A percentile compares a stretch with the other conserved stretches of the same genome.
Conservation (phyloP, 2,797 vertebrate genomes). For the Botia kubotai region DNA sequence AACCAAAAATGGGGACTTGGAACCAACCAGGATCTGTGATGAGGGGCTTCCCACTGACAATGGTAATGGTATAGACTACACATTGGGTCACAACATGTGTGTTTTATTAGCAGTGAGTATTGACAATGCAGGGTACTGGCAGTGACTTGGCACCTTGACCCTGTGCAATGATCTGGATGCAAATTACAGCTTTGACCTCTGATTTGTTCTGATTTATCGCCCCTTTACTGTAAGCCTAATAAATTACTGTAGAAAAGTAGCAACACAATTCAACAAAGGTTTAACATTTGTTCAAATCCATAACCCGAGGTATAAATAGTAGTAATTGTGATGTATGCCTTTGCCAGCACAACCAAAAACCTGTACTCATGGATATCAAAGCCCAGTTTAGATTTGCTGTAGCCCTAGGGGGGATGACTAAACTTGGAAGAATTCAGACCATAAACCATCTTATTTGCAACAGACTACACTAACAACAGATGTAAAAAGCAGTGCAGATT, state of each 20-base stretch:
- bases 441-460: neutral
- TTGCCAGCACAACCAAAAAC: neutral
- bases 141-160: too few species aligned
- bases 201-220: too few species aligned
- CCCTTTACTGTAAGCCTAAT: too few species aligned
- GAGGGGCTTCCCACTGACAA: neutral
- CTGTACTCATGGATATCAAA: neutral
- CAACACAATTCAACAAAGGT: neutral
- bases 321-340: neutral
- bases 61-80: too few species aligned
- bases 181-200: too few species aligned
- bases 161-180: too few species aligned
- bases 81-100: too few species aligned
- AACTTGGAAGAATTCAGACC: neutral
- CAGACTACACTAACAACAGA: neutral
- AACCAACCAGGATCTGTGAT: neutral
- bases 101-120: too few species aligned
- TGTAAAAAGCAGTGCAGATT: neutral
- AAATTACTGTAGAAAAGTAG: neutral
- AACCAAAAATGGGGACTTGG: neutral
- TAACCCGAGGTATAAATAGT: neutral
- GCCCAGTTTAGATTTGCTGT: too few species aligned
- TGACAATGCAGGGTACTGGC: too few species aligned
- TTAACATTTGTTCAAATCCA: neutral
- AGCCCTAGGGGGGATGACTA: neutral